Evolutionary conservation across 2,113 vertebrate species (phyloP).

Genomic region (Psilopogon haemacephalus): DNA sequence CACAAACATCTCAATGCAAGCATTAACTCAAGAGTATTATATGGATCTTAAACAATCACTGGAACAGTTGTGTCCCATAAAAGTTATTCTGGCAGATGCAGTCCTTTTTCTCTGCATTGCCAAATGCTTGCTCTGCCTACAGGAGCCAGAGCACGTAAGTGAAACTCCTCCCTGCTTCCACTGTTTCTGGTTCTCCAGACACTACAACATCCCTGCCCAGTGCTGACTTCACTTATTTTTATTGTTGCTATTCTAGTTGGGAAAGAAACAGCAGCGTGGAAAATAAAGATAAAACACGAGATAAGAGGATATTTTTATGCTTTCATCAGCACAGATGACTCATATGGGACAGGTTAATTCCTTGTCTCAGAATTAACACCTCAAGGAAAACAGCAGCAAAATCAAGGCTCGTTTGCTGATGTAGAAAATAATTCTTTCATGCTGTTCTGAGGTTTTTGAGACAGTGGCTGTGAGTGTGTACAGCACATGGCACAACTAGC

Average conservation of each 20-base stretch:
- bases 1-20: background rate
- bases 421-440: background rate
- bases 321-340: constrained; percentile 3
- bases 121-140: constrained; percentile 9
- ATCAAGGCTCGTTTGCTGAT: background rate
- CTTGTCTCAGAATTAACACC: background rate
- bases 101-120: constrained; percentile 25
- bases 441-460: background rate
- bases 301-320: constrained; percentile 10
- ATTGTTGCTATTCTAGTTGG: background rate
- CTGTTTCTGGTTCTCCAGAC: constrained; percentile 30
- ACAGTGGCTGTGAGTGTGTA: background rate
- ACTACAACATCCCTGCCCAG: background rate
- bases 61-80: constrained; percentile 45
- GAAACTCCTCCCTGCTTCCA: constrained; percentile 15
- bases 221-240: constrained; percentile 5
- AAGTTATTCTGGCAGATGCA: constrained; percentile 54
- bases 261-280: constrained; percentile 23
- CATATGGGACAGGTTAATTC: constrained; percentile 19
- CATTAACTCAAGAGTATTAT: constrained; percentile 45
- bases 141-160: background rate
- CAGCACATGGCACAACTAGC: background rate
- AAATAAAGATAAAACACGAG: constrained; percentile 21
- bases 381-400: background rate
- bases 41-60: constrained; percentile 57